A percentile compares a stretch with the other conserved stretches of the same genome.
phyloP scores from a whole-genome alignment of 92 coral and sea anemone species.

The Phenganax subtilis region DNA sequence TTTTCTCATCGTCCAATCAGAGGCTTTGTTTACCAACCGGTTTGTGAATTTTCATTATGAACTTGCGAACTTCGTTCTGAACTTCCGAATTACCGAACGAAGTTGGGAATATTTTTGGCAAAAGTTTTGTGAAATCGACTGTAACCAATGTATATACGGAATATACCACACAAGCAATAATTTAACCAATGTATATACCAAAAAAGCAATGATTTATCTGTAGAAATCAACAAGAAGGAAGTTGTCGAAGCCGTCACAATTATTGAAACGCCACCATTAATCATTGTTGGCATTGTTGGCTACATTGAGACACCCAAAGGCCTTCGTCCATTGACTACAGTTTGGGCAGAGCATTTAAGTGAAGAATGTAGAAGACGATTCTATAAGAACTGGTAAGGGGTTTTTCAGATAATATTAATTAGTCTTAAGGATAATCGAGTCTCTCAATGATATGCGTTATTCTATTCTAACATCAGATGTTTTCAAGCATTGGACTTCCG shows the following conservation, averaged over 20 bases:
- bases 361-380: constrained; percentile 98
- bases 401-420: background rate
- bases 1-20: too few relatives aligned
- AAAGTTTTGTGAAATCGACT: too few relatives aligned
- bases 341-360: constrained; percentile 99
- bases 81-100: too few relatives aligned
- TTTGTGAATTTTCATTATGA: too few relatives aligned
- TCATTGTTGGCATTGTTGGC: constrained; percentile 99
- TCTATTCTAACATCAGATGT: constrained; percentile 61
- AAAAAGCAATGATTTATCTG: background rate
- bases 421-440: background rate
- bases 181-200: too few relatives aligned
- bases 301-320: constrained; percentile 98
- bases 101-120: too few relatives aligned
- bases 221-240: constrained; percentile 97
- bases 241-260: constrained; percentile 96
- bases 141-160: too few relatives aligned
- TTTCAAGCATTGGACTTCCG: constrained; percentile 88
- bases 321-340: constrained; percentile 81
- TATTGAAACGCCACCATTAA: constrained; percentile 95
- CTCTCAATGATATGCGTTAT: background rate
- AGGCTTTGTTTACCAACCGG: too few relatives aligned
- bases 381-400: constrained; percentile 92
- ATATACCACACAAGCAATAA: too few relatives aligned
- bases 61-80: too few relatives aligned